These are phyloP conservation scores for Brachionus manjavacas DNA, from an alignment of 1,140 invertebrate genomes.

Conservation along the genomic window DNA sequence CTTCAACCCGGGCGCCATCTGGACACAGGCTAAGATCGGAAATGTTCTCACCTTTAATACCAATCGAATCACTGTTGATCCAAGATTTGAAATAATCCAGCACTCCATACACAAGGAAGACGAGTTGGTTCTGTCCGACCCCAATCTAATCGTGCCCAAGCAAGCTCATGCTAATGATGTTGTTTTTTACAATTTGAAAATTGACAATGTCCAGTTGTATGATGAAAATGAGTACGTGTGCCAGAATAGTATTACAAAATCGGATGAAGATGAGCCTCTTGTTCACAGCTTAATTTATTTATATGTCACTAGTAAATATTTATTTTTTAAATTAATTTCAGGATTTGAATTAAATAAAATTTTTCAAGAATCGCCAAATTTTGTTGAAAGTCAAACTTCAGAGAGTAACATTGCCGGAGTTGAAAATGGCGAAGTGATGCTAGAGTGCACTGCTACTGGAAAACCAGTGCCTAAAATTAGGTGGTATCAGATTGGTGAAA, in stretches of 20 bases:
- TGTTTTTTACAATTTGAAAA: constrained; percentile 11
- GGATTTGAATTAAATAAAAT: not conserved
- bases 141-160: not conserved
- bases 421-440: not conserved
- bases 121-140: not conserved
- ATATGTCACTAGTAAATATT: constrained; percentile 21
- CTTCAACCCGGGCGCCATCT: not conserved
- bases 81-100: constrained; percentile 28
- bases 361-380: constrained; percentile 34
- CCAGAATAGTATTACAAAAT: constrained; percentile 30
- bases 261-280: constrained; percentile 5
- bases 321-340: not conserved
- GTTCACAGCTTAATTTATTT: constrained; percentile 35
- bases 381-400: constrained; percentile 27
- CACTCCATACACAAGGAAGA: not conserved
- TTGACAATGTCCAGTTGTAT: constrained; percentile 41
- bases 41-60: constrained; percentile 38
- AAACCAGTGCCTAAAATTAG: constrained; percentile 24
- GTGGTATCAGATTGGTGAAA: constrained; percentile 21
- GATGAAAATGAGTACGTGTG: constrained; percentile 41
- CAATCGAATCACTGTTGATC: constrained; percentile 35
- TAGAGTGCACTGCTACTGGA: constrained; percentile 1
- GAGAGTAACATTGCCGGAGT: constrained; percentile 23
- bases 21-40: constrained; percentile 28
- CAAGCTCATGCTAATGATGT: not conserved